phyloP scores from a whole-genome alignment of 2,888 invertebrate species.

The Dexiosoma caninum region DNA sequence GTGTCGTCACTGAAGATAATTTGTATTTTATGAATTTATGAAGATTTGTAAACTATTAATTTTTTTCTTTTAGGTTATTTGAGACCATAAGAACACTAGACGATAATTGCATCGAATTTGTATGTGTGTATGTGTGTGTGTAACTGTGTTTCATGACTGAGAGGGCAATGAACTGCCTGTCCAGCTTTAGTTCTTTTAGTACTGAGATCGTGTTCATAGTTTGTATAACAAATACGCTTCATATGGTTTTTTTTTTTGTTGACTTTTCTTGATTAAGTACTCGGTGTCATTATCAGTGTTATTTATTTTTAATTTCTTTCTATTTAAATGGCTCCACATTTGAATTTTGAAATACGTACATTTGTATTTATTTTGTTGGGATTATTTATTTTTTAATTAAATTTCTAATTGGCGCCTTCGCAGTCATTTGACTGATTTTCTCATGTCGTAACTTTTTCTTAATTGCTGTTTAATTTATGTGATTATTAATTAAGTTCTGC shows the following conservation, averaged over 20 bases:
- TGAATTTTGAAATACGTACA: neutral
- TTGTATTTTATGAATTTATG: no score
- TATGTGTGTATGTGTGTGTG: no score
- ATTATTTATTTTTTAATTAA: neutral
- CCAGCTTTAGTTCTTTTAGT: neutral
- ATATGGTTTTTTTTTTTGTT: neutral
- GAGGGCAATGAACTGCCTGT: constrained; percentile 30
- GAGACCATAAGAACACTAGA: no score
- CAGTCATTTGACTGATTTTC: constrained; percentile 28
- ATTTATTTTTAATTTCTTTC: neutral
- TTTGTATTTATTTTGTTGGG: neutral
- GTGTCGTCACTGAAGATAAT: no score
- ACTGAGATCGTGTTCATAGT: neutral
- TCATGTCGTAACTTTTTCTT: constrained; percentile 4
- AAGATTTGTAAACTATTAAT: no score
- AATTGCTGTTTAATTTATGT: constrained; percentile 4
- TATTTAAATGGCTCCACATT: constrained; percentile 28
- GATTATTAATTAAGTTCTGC: neutral
- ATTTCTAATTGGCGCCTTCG: constrained; percentile 44
- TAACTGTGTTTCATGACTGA: no score
- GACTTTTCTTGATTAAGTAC: neutral
- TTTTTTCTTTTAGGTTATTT: neutral
- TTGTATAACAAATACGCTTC: neutral
- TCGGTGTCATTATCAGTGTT: constrained; percentile 40
- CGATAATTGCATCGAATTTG: neutral